Conservation (phyloP, 2,113 vertebrate genomes). For the Tragulus kanchil region DNA sequence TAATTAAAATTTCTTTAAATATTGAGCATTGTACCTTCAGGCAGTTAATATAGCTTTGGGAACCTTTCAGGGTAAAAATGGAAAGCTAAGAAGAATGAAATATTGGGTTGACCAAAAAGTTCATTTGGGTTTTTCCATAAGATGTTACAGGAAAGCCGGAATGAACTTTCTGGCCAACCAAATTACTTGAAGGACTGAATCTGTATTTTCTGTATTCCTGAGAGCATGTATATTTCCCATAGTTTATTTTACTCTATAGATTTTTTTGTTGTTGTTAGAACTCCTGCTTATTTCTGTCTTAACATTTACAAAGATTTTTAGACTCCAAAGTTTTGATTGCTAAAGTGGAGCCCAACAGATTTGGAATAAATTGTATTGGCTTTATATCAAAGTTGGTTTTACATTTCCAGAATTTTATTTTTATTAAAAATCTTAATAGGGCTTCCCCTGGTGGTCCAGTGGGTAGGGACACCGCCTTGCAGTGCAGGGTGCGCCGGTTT, state of each 20-base stretch:
- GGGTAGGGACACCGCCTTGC: too few relatives aligned
- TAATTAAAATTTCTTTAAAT: slow-evolving; percentile 83
- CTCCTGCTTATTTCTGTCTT: slow-evolving; percentile 52
- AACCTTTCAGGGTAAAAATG: slow-evolving; percentile 69
- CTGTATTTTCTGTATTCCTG: slow-evolving; percentile 31
- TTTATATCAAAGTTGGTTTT: slow-evolving; percentile 54
- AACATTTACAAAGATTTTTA: slow-evolving; percentile 45
- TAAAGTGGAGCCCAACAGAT: slow-evolving; percentile 30
- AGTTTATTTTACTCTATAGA: slow-evolving; percentile 44
- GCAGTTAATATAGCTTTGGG: slow-evolving; percentile 70
- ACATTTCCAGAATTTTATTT: slow-evolving; percentile 55
- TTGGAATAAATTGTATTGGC: slow-evolving; percentile 58
- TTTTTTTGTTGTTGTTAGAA: slow-evolving; percentile 26
- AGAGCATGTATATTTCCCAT: slow-evolving; percentile 18
- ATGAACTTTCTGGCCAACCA: not conserved
- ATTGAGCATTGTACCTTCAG: slow-evolving; percentile 72
- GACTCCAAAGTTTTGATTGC: slow-evolving; percentile 28
- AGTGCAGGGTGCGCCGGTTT: too few relatives aligned
- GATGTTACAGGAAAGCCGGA: not conserved
- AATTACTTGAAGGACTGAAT: slow-evolving; percentile 35
- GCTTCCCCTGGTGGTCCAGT: too few relatives aligned
- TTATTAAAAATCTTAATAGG: not conserved
- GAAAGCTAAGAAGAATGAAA: slow-evolving; percentile 60
- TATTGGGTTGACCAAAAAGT: not conserved
- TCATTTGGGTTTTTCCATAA: not conserved